Conservation (phyloP, 1,140 invertebrate species). For the Drosophila pseudoobscura region DNA sequence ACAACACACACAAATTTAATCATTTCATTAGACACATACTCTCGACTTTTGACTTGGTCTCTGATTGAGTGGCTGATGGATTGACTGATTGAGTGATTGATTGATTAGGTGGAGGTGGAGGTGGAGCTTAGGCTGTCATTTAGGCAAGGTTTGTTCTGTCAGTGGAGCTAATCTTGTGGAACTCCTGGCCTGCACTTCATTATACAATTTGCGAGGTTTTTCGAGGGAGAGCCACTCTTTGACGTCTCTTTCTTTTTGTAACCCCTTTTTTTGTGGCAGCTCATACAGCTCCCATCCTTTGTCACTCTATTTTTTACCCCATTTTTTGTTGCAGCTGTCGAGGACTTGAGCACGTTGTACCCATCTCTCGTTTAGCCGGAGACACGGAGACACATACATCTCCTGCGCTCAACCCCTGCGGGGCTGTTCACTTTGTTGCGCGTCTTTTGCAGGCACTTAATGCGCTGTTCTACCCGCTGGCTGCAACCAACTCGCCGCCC, state of each 20-base stretch:
- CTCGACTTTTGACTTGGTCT: slow-evolving; percentile 25
- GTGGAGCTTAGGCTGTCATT: slow-evolving; percentile 5
- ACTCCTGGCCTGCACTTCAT: slow-evolving; percentile 23
- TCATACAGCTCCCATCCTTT: neutral
- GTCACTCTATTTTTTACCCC: neutral
- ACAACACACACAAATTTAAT: slow-evolving; percentile 55
- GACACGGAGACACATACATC: neutral
- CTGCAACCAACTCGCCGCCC: neutral
- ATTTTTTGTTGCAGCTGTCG: slow-evolving; percentile 9
- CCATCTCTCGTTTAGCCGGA: slow-evolving; percentile 14
- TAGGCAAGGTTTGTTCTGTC: too few species aligned
- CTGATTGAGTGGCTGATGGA: slow-evolving; percentile 38
- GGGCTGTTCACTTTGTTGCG: slow-evolving; percentile 60
- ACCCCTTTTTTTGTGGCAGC: too few species aligned
- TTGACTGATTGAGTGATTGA: slow-evolving; percentile 10
- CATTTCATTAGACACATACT: slow-evolving; percentile 49
- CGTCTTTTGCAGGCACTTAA: slow-evolving; percentile 80
- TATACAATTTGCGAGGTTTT: slow-evolving; percentile 18
- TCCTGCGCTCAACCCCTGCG: neutral
- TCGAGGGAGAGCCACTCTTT: too few species aligned
- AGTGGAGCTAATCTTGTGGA: slow-evolving; percentile 20
- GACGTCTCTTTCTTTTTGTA: too few species aligned
- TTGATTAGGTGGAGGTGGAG: neutral
- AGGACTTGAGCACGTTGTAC: slow-evolving; percentile 73
- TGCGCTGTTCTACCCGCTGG: slow-evolving; percentile 40